Conservation (phyloP, 1,140 invertebrate species). For the Heliconius hermathena region DNA sequence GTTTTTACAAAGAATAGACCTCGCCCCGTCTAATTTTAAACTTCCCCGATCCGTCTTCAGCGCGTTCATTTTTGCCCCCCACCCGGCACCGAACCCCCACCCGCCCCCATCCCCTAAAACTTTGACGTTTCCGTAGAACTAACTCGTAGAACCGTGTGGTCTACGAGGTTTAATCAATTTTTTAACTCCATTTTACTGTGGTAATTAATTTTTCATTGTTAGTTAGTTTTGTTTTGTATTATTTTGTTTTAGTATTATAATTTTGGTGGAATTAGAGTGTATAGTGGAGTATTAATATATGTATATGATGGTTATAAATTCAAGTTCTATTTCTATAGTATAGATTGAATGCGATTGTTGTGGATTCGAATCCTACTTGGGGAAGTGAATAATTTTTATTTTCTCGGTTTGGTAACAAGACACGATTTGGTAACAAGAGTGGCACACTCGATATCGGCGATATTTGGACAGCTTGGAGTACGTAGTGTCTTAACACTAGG, state of each 20-base stretch:
- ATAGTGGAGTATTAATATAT: too few relatives aligned
- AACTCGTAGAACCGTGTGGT: conserved; percentile 60
- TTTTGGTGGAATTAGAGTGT: not conserved
- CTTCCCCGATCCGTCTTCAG: conserved; percentile 68
- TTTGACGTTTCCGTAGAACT: conserved; percentile 72
- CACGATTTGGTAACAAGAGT: too few relatives aligned
- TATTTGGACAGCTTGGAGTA: too few relatives aligned
- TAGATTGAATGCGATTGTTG: too few relatives aligned
- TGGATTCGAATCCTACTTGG: too few relatives aligned
- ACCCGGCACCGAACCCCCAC: conserved; percentile 34
- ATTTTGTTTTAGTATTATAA: not conserved
- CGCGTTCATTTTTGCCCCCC: conserved; percentile 66
- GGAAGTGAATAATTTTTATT: too few relatives aligned
- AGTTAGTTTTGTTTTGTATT: not conserved
- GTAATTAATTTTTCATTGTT: conserved; percentile 58
- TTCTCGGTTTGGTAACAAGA: too few relatives aligned
- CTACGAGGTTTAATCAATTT: conserved; percentile 74
- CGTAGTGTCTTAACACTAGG: too few relatives aligned
- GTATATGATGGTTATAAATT: too few relatives aligned
- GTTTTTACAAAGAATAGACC: conserved; percentile 39
- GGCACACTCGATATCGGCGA: too few relatives aligned
- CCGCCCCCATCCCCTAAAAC: conserved; percentile 53
- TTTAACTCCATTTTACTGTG: conserved; percentile 69
- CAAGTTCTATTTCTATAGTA: too few relatives aligned
- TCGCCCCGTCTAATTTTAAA: conserved; percentile 61